Conservation (phyloP, 2,888 invertebrate species). For the Corythucha ciliata region DNA sequence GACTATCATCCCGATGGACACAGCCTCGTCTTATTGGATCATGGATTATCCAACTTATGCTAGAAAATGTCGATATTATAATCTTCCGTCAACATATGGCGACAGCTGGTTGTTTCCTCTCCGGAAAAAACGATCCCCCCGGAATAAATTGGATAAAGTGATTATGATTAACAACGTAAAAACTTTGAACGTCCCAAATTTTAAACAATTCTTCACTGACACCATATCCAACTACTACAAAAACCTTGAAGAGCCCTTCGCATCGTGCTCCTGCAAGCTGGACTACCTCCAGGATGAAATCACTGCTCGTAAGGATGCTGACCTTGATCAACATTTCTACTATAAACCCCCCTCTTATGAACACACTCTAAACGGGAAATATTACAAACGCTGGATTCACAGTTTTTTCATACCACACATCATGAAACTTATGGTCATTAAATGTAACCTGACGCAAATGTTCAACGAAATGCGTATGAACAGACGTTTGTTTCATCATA, state of each 20-base stretch:
- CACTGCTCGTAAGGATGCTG: conserved; percentile 15
- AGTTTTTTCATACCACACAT: conserved; percentile 14
- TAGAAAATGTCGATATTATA: conserved; percentile 5
- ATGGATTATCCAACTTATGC: conserved; percentile 12
- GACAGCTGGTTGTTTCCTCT: conserved; percentile 17
- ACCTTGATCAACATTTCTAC: conserved; percentile 12
- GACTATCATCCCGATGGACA: background rate
- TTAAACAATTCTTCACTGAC: no score
- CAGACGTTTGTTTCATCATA: background rate
- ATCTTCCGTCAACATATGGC: conserved; percentile 16
- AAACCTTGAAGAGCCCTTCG: no score
- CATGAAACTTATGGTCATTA: conserved; percentile 7
- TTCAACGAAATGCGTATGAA: conserved; percentile 1
- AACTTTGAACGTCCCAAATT: no score
- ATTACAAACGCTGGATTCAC: conserved; percentile 5
- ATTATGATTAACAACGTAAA: conserved; percentile 16
- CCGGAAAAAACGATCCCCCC: background rate
- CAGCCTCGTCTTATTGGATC: conserved; percentile 12
- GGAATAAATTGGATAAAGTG: background rate
- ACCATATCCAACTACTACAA: no score
- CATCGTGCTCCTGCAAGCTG: conserved; percentile 7
- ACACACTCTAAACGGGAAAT: background rate
- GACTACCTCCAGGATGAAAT: conserved; percentile 6
- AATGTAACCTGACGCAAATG: conserved; percentile 1
- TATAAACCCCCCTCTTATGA: background rate